Conservation (phyloP, 2,113 vertebrate genomes). For the Dipodomys ordii region DNA sequence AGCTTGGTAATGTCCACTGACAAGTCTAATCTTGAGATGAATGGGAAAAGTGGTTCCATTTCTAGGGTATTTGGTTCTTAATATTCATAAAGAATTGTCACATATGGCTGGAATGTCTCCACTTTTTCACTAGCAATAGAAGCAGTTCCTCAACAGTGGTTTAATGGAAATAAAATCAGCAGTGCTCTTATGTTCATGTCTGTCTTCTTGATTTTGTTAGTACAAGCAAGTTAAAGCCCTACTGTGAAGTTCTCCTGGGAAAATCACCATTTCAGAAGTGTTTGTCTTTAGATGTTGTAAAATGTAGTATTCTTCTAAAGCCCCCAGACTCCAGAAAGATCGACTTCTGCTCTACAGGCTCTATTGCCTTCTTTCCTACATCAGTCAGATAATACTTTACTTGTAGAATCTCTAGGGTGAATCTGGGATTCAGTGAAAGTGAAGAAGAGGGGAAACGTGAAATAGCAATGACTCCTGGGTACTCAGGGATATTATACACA, state of each 20-base stretch:
- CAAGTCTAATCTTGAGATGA: not conserved
- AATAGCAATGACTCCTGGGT: not conserved
- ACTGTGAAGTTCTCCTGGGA: not conserved
- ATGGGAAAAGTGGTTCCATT: not conserved
- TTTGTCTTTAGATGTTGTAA: not conserved
- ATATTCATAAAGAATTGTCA: not conserved
- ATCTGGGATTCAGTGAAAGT: not conserved
- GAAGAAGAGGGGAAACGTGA: not conserved
- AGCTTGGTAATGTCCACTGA: not conserved
- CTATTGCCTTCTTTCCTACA: not conserved
- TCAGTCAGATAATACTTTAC: not conserved
- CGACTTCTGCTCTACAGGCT: not conserved
- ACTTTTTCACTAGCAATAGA: not conserved
- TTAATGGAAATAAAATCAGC: not conserved
- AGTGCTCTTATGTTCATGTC: too few relatives aligned
- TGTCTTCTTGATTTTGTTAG: not conserved
- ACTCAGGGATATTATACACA: not conserved
- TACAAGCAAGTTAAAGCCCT: not conserved
- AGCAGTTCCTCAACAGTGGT: not conserved
- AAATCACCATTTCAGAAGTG: too few relatives aligned
- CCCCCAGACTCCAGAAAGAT: not conserved
- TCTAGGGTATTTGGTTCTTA: not conserved
- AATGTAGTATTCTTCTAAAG: not conserved
- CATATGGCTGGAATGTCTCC: not conserved
- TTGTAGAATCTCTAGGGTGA: not conserved